phyloP scores from a whole-genome alignment of 2,113 vertebrate genomes.

The Dicerorhinus sumatrensis region DNA sequence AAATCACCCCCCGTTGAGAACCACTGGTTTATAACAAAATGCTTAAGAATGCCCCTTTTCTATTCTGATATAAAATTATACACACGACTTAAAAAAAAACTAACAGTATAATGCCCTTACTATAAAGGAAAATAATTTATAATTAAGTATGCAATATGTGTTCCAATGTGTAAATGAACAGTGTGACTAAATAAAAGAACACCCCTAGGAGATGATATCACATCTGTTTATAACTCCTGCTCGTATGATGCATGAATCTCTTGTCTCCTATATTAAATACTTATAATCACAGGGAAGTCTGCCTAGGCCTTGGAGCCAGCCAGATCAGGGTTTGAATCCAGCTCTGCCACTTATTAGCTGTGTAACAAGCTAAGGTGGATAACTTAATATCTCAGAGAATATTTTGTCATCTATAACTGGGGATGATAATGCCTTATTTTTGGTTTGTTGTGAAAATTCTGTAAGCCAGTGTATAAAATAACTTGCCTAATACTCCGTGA shows the following conservation, averaged over 20 bases:
- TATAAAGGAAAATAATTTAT: constrained; percentile 14
- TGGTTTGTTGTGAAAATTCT: constrained; percentile 35
- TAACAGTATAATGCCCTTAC: neutral
- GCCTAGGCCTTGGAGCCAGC: neutral
- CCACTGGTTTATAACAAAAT: constrained; percentile 40
- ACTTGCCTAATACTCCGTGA: neutral
- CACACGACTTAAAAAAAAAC: neutral
- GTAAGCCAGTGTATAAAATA: constrained; percentile 7
- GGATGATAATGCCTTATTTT: constrained; percentile 6
- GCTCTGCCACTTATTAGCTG: neutral
- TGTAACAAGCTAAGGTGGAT: neutral
- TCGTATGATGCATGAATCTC: neutral
- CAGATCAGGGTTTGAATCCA: neutral
- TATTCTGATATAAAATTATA: constrained; percentile 25
- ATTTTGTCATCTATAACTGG: neutral
- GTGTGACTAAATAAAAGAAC: neutral
- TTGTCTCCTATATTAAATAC: neutral
- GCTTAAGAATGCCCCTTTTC: neutral
- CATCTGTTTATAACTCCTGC: neutral
- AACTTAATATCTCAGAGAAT: constrained; percentile 4
- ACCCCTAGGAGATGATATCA: neutral
- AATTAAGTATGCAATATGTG: neutral
- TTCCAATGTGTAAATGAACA: constrained; percentile 18
- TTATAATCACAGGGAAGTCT: neutral
- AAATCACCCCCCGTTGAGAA: neutral